Conservation (phyloP, 2,797 vertebrate species). For the Pangasius mekongensis region DNA sequence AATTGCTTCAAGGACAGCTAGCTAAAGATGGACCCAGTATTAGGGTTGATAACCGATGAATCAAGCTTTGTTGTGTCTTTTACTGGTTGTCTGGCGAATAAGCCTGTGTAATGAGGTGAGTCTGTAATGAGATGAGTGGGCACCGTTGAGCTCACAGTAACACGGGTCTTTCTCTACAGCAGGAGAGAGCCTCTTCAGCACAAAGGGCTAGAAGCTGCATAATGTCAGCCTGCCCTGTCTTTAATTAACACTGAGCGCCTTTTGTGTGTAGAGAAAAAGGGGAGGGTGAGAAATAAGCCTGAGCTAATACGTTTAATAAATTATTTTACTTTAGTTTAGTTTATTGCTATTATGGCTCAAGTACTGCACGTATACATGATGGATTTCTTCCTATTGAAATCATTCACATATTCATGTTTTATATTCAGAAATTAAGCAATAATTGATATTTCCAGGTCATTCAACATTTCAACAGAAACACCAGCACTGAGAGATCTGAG, state of each 20-base stretch:
- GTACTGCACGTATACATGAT: background rate
- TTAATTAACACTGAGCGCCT: conserved; percentile 53
- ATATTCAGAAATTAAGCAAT: background rate
- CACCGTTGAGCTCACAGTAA: conserved; percentile 48
- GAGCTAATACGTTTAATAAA: conserved; percentile 19
- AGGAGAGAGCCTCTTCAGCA: conserved; percentile 57
- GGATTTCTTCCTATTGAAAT: background rate
- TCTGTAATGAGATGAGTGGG: conserved; percentile 63
- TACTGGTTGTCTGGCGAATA: conserved; percentile 5
- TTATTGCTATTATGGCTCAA: conserved; percentile 2
- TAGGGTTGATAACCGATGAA: conserved; percentile 10
- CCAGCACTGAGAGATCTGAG: background rate
- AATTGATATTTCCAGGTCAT: conserved; percentile 18
- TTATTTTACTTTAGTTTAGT: background rate
- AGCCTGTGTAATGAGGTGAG: conserved; percentile 44
- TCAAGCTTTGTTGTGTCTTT: conserved; percentile 28
- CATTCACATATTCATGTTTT: background rate
- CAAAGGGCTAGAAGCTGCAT: conserved; percentile 55
- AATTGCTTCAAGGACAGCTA: background rate
- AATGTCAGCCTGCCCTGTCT: conserved; percentile 48
- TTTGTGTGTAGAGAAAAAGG: conserved; percentile 32
- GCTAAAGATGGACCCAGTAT: background rate
- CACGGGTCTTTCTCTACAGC: conserved; percentile 35
- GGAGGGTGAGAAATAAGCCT: conserved; percentile 12
- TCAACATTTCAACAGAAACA: background rate